Evolutionary conservation across 1,140 invertebrate species (phyloP).

Genomic region (roundworm (Caenorhabditis elegans)): DNA sequence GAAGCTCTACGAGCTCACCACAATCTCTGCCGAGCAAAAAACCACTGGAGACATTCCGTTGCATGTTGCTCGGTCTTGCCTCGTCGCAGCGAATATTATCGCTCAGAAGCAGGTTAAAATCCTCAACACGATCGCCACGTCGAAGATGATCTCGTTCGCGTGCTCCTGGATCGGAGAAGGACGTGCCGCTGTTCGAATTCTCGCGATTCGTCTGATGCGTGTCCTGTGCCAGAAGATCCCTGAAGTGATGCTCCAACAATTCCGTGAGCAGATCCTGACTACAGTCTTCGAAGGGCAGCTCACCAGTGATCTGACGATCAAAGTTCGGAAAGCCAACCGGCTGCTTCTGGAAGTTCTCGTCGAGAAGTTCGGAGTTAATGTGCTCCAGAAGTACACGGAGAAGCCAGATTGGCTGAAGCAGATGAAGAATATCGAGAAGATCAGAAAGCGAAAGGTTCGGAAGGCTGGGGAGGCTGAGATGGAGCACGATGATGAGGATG

Average conservation of each 20-base stretch:
- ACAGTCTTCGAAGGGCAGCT: conserved; percentile 48
- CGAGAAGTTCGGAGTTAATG: conserved; percentile 45
- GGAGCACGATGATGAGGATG: conserved; percentile 36
- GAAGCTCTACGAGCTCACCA: conserved; percentile 45
- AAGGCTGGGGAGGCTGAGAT: conserved; percentile 35
- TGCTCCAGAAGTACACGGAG: conserved; percentile 40
- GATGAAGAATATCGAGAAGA: conserved; percentile 49
- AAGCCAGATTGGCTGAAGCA: conserved; percentile 50
- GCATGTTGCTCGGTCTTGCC: conserved; percentile 1
- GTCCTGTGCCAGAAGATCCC: conserved; percentile 49
- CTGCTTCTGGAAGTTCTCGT: conserved; percentile 48
- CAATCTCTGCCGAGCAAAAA: not conserved
- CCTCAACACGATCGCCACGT: conserved; percentile 41
- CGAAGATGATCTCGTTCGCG: conserved; percentile 42
- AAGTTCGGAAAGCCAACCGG: conserved; percentile 49
- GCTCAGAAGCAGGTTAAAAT: conserved; percentile 48
- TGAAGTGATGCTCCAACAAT: conserved; percentile 44
- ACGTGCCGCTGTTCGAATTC: conserved; percentile 44
- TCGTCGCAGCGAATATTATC: conserved; percentile 51
- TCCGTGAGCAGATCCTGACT: conserved; percentile 43
- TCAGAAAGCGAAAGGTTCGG: conserved; percentile 34
- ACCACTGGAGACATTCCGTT: conserved; percentile 3
- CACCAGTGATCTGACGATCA: conserved; percentile 42
- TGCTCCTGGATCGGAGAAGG: conserved; percentile 46
- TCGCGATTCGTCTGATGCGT: conserved; percentile 47